Evolutionary conservation across 1,140 invertebrate genomes (phyloP).

Genomic region (Hycleus phaleratus): DNA sequence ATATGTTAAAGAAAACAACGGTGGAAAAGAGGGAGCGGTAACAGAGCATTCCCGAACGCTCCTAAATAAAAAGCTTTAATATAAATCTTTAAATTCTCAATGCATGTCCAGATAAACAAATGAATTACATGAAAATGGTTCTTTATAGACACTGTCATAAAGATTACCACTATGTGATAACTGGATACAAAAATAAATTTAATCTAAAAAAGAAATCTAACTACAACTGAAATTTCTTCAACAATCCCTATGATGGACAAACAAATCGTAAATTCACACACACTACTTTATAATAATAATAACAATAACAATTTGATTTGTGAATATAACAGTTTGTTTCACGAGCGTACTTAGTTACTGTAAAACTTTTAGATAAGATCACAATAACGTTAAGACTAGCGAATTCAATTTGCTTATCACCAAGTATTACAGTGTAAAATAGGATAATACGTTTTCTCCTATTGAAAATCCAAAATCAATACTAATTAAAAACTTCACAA

Average conservation of each 20-base stretch:
- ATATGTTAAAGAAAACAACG: constrained; percentile 10
- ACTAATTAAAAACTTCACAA: too few relatives aligned
- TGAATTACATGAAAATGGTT: constrained; percentile 13
- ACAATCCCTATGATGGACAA: too few relatives aligned
- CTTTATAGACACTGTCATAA: constrained; percentile 12
- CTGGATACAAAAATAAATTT: constrained; percentile 11
- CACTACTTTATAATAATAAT: too few relatives aligned
- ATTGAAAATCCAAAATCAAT: too few relatives aligned
- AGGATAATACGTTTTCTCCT: too few relatives aligned
- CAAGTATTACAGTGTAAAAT: not conserved
- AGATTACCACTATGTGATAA: constrained; percentile 13
- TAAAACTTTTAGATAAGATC: constrained; percentile 11
- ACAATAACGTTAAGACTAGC: constrained; percentile 11
- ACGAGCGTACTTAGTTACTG: constrained; percentile 1
- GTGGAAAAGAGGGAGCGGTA: constrained; percentile 10
- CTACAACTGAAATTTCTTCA: too few relatives aligned
- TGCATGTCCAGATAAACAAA: constrained; percentile 14
- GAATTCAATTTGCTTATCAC: constrained; percentile 13
- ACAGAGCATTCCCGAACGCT: constrained; percentile 5
- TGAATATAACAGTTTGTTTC: too few relatives aligned
- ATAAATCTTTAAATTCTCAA: constrained; percentile 14
- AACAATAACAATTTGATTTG: too few relatives aligned
- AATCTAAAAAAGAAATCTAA: not conserved
- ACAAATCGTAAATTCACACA: too few relatives aligned
- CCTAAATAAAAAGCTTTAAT: constrained; percentile 9